Base-by-base conservation (phyloP, 2,113 vertebrate genomes). In the Muntiacus muntjak region DNA sequence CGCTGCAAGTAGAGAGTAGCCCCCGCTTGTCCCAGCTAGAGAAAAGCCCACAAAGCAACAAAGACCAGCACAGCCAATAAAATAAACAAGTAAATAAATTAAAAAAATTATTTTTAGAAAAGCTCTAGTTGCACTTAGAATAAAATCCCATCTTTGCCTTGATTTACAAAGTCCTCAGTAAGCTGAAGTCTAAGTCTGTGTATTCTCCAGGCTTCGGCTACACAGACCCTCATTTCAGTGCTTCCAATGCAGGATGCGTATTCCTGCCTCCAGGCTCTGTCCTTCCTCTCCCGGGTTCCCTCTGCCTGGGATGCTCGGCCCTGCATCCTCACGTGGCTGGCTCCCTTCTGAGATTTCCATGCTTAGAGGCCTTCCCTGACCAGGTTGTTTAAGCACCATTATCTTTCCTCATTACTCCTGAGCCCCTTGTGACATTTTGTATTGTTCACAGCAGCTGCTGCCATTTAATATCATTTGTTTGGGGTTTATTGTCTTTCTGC, bases 401-500 rank as follows among this genome's bases (percentile, higher is more conserved):
- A 1, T n/a, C 60, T 81, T 62, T 3, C 17, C 7, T 7, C 3
- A 19, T 28, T 11, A 9, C 47, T 47, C 11, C 14, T 3, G 17
- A 94, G 25, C 3, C 60, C 9, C 30, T 57, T 15, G 25, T 11
- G 52, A 52, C 47, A 8, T 47, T 85, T 86, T 50, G 7, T 28
- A 5, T 40, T 89, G 40, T 45, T 82, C 47, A 15, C 14, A 91
- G 78, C 5, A 55, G 5, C 64, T 64, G 25, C 6, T 74, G 21
- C 16, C 25, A 45, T 71, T 58, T 30, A 33, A 12, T 30, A 64
- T 40, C 94, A 15, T 45, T 84, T 67, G 17, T 52, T 45, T 78
- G 74, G 40, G 26, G 50, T 45, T 96, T 93, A n/a, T 76, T 85
- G 43, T 21, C 45, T 43, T 90, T 82, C 7, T 88, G 25, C 16